Evolutionary conservation across 2,113 vertebrate genomes (phyloP), one percentile per base, ranked within the genome.

Genomic region (Psettodes erumei): DNA sequence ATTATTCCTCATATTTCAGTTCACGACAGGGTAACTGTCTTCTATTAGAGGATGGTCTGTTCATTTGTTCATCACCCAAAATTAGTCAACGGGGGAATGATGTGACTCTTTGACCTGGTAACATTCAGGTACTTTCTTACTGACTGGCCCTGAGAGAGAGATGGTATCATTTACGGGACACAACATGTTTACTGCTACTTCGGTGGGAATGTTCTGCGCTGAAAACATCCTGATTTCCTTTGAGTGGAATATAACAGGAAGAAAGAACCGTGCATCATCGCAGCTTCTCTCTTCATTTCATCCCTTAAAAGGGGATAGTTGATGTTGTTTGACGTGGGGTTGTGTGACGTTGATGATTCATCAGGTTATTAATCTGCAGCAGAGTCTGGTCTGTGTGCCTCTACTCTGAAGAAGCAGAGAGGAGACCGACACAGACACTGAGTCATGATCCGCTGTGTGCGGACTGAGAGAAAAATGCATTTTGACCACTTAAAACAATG

Each of bases 121-220:
- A 43, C n/a, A 43, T 33, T 33, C 58, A 62, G 23, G 23, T 71
- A 23, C 43, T 53, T 43, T n/a, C 15, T n/a, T 53, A 35, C 28
- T 8, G 50, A 64, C 1, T 35, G 33, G 33, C 25, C 27, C 54
- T n/a, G n/a, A n/a, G 27, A 43, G 25, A 40, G 21, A 56, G 60
- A 35, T n/a, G 15, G 27, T 16, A 27, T 35, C 16, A 27, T 74
- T 47, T 47, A 62, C 13, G 25, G 59, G 33, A 50, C 27, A 16
- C 10, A 33, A 55, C 48, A 28, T 50, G 32, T 50, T 65, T 21
- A 37, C 21, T 25, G 59, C 16, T 37, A 23, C 5, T 12, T 23
- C 13, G 30, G 12, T 59, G 25, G 15, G 5, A 58, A 75, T 30
- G 50, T 28, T 37, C 28, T 62, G 15, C 40, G 35, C 18, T 37